Base-by-base conservation (phyloP, 1,140 invertebrate species). In the Polyergus mexicanus region DNA sequence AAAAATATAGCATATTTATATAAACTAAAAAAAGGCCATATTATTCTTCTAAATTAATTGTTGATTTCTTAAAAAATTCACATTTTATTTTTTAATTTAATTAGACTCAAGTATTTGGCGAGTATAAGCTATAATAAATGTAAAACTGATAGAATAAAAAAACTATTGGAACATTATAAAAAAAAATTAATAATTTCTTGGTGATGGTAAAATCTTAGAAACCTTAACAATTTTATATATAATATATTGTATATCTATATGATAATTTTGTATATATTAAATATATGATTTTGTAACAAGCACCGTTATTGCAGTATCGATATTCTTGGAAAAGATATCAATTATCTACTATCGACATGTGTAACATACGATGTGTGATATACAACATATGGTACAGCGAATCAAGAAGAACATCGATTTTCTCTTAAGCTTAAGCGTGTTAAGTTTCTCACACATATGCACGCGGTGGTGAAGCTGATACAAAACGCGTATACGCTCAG, bases 361-460 rank as follows among this genome's bases (percentile, higher is more conserved):
- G 32, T 44, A 44, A 35, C 38, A 11, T 66, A 77, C 19, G 13
- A 44, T 44, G 7, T 44, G 25, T 19, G 13, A 22, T 38, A 38
- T 22, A 35, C 38, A 22, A 41, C 10, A 60, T 22, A 25, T 10
- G 7, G 4, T 32, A 11, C 19, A 47, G 32, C 60, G 58, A 74
- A 62, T 54, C 32, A 83, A 28, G 41, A 56, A 71, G 16, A 76
- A 7, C 16, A 63, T 76, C n/a, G 60, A 76, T 84, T 76, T 76
- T 63, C 81, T 63, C 41, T 63, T 65, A 76, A 38, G 25, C 58
- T 44, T 38, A 63, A 76, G 35, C 41, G 2, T 32, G 2, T 4
- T 32, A 32, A 28, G 25, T 28, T 62, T 13, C 7, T n/a, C 35
- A 8, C 1, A 16, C 22, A 25, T 25, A 19, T 25, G 8, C n/a